Evolutionary conservation across 2,797 vertebrate species (phyloP).

Genomic region (Bovichtus variegatus): DNA sequence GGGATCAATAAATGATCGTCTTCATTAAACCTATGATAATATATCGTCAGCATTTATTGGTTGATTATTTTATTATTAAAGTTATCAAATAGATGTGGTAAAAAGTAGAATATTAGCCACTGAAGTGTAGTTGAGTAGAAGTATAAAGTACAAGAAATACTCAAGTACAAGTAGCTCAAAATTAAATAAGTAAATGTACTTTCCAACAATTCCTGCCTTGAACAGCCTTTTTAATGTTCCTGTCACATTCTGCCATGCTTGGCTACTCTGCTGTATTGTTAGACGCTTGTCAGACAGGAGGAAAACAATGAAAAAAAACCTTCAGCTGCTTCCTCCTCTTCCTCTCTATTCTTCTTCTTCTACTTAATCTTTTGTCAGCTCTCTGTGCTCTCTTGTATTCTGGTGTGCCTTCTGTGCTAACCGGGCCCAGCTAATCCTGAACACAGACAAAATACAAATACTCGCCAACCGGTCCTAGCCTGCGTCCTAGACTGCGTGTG

Average conservation of each 20-base stretch:
- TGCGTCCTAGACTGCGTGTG: no score
- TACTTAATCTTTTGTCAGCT: slow-evolving; percentile 36
- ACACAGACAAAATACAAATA: slow-evolving; percentile 39
- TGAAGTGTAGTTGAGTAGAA: not conserved
- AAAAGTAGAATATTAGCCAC: not conserved
- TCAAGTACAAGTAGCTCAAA: not conserved
- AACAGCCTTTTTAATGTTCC: slow-evolving; percentile 30
- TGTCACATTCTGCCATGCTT: slow-evolving; percentile 32
- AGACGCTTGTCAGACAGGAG: slow-evolving; percentile 46
- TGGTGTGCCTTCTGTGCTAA: slow-evolving; percentile 43
- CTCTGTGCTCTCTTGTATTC: slow-evolving; percentile 26
- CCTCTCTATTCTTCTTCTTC: slow-evolving; percentile 8
- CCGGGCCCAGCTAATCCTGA: slow-evolving; percentile 40
- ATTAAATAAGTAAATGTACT: not conserved
- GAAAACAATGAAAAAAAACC: slow-evolving; percentile 50
- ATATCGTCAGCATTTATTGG: not conserved
- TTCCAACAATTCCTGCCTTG: not conserved
- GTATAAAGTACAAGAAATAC: not conserved
- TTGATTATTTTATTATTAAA: not conserved
- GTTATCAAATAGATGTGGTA: not conserved
- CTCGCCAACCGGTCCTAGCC: slow-evolving; percentile 27
- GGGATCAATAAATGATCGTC: no score
- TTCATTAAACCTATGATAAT: not conserved
- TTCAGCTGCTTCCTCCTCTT: slow-evolving; percentile 20
- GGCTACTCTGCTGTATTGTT: slow-evolving; percentile 36